Evolutionary conservation across 1,140 invertebrate species (phyloP).

Genomic region (Drosophila mauritiana): DNA sequence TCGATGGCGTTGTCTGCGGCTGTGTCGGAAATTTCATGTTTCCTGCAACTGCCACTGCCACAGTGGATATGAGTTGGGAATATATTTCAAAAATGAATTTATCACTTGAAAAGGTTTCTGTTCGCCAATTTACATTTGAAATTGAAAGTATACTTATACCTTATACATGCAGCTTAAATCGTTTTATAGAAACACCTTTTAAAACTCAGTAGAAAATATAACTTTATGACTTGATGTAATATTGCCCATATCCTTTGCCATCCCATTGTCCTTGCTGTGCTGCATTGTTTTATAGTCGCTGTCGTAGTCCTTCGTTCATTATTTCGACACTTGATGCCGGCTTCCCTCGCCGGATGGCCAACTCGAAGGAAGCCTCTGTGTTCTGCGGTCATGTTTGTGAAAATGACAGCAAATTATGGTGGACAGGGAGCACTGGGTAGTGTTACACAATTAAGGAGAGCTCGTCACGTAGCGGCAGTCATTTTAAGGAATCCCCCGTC

Average conservation of each 20-base stretch:
- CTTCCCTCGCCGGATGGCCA: conserved; percentile 9
- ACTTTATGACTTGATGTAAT: no score
- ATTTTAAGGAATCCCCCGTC: conserved; percentile 3
- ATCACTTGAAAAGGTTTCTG: no score
- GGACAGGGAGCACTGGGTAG: conserved; percentile 25
- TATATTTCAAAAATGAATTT: not conserved
- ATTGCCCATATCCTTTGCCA: not conserved
- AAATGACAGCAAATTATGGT: conserved; percentile 57
- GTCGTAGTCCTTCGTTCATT: conserved; percentile 42
- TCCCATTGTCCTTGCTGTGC: conserved; percentile 19
- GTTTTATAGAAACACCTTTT: no score
- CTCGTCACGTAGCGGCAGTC: conserved; percentile 25
- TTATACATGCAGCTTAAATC: no score
- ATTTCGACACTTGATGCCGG: conserved; percentile 54
- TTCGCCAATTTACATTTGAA: no score
- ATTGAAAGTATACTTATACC: no score
- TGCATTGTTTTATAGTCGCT: conserved; percentile 48
- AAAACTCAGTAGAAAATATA: no score
- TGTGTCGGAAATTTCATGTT: conserved; percentile 52
- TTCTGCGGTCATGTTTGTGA: conserved; percentile 34
- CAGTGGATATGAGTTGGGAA: not conserved
- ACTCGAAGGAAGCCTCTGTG: conserved; percentile 6
- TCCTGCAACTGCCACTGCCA: conserved; percentile 35
- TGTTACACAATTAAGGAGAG: conserved; percentile 42
- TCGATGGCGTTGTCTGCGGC: conserved; percentile 42